These are phyloP conservation scores for Pseudochaenichthys georgianus DNA, from an alignment of 2,797 vertebrate genomes.

Conservation along the genomic window DNA sequence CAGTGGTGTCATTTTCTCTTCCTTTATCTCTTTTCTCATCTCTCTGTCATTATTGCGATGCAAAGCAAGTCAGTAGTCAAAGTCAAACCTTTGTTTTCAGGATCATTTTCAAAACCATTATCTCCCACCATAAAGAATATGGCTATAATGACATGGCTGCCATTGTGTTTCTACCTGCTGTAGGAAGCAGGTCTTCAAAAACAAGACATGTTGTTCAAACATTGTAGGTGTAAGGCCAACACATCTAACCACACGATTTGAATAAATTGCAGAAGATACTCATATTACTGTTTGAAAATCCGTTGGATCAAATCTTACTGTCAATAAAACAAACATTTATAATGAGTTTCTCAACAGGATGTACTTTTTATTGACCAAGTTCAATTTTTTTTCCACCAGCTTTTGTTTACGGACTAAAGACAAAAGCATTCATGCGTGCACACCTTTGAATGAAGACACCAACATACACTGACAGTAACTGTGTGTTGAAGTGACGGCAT, in stretches of 20 bases:
- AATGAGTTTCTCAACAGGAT: constrained; percentile 51
- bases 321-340: constrained; percentile 34
- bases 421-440: constrained; percentile 3
- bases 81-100: constrained; percentile 71
- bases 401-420: constrained; percentile 63
- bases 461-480: constrained; percentile 41
- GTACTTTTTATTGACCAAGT: constrained; percentile 37
- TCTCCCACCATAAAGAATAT: constrained; percentile 71
- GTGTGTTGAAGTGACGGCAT: constrained; percentile 63
- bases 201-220: constrained; percentile 41
- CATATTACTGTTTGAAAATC: constrained; percentile 4
- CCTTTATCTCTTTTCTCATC: constrained; percentile 57
- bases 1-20: constrained; percentile 71
- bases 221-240: constrained; percentile 22
- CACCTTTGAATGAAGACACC: constrained; percentile 39
- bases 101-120: constrained; percentile 76
- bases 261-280: constrained; percentile 4
- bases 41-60: constrained; percentile 58
- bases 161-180: constrained; percentile 62
- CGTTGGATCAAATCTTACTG: constrained; percentile 4
- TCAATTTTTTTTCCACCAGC: constrained; percentile 31
- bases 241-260: background rate
- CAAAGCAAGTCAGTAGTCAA: constrained; percentile 65
- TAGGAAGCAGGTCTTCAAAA: constrained; percentile 63
- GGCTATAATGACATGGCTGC: constrained; percentile 61